Percentiles rank a stretch among this genome's conserved stretches.
phyloP scores from a whole-genome alignment of 2,113 vertebrate species.

The Carassius carassius region DNA sequence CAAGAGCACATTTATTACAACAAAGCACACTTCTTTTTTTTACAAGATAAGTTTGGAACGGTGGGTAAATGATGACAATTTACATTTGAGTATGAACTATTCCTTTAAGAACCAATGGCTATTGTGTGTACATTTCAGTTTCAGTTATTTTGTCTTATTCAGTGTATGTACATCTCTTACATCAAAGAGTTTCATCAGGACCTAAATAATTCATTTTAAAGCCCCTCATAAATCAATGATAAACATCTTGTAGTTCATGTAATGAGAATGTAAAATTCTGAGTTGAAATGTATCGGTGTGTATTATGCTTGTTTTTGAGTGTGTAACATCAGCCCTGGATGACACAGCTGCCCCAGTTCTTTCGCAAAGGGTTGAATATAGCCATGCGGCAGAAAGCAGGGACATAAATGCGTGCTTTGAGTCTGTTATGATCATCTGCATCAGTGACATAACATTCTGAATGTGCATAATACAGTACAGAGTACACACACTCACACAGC shows the following conservation, averaged over 20 bases:
- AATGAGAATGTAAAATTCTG: no score
- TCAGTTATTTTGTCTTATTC: not conserved
- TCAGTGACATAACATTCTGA: not conserved
- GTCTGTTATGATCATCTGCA: slow-evolving; percentile 18
- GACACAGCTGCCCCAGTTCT: slow-evolving; percentile 36
- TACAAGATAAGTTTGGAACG: not conserved
- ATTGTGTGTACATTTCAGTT: no score
- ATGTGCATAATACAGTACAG: not conserved
- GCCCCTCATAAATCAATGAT: not conserved
- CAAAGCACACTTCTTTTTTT: no score
- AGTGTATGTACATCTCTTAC: not conserved
- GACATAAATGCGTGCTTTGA: slow-evolving; percentile 2
- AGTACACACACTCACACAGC: not conserved
- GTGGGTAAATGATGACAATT: not conserved
- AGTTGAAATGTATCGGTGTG: not conserved
- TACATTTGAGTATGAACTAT: not conserved
- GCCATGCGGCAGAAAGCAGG: not conserved
- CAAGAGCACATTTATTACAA: no score
- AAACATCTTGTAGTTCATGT: not conserved
- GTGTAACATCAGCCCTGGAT: not conserved
- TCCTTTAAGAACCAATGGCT: not conserved
- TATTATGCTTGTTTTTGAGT: not conserved
- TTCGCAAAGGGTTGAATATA: slow-evolving; percentile 13
- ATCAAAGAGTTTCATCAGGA: not conserved
- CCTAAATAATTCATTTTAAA: not conserved